These are phyloP conservation scores for Neotragus moschatus DNA, from an alignment of 2,113 vertebrate species.

Conservation along the genomic window DNA sequence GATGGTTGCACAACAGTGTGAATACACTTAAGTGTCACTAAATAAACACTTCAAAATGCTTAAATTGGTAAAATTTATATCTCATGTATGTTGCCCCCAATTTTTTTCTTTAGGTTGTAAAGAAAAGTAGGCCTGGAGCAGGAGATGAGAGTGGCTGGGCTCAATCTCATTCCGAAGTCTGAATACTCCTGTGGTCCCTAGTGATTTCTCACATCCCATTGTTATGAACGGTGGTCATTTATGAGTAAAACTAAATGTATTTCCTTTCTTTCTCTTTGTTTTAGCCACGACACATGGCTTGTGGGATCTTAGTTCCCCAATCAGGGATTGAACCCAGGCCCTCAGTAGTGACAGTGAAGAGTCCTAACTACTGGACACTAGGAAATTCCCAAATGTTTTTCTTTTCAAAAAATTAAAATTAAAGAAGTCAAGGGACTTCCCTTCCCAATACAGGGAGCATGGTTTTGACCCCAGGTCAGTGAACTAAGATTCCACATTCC, in stretches of 20 bases:
- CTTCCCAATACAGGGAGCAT: neutral
- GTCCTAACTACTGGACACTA: neutral
- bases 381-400: neutral
- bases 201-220: neutral
- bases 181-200: neutral
- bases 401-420: neutral
- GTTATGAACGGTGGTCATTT: neutral
- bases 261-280: neutral
- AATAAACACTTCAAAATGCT: neutral
- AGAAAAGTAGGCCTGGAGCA: neutral
- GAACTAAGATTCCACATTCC: neutral
- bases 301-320: neutral
- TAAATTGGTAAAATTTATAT: neutral
- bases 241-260: neutral
- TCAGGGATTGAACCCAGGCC: neutral
- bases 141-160: neutral
- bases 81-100: neutral
- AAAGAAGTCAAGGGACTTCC: neutral
- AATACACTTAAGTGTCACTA: neutral
- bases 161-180: neutral
- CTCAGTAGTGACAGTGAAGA: neutral
- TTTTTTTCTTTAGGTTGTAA: neutral
- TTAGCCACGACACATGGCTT: neutral
- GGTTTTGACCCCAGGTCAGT: neutral
- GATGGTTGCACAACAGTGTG: rapidly evolving